Conservation (phyloP, 2,113 vertebrate species). For the Epinephelus cyanopodus region DNA sequence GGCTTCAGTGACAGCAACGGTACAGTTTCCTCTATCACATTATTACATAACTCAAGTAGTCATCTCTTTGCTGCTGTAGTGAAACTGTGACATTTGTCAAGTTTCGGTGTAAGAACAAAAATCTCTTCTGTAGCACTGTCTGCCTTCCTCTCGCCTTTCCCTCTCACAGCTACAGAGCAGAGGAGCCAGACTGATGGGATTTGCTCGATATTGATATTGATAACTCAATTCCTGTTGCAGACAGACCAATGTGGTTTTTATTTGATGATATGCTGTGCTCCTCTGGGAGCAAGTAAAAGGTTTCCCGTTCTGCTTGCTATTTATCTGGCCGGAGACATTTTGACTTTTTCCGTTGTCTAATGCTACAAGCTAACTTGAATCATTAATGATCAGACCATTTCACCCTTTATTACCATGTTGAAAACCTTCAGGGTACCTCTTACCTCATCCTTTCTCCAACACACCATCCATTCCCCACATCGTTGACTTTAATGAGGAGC, state of each 20-base stretch:
- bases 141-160: constrained; percentile 10
- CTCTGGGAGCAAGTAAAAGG: constrained; percentile 10
- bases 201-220: constrained; percentile 54
- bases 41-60: constrained; percentile 44
- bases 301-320: constrained; percentile 19
- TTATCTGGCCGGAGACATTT: constrained; percentile 5
- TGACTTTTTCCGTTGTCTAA: constrained; percentile 3
- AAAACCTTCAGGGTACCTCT: constrained; percentile 1
- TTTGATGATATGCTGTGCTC: constrained; percentile 34
- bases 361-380: constrained; percentile 2
- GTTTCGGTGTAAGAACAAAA: constrained; percentile 44
- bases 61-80: constrained; percentile 25
- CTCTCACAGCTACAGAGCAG: constrained; percentile 23
- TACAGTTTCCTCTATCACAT: constrained; percentile 21
- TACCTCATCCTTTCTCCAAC: constrained; percentile 2
- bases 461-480: constrained; percentile 30
- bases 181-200: constrained; percentile 51
- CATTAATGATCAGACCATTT: constrained; percentile 19
- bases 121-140: constrained; percentile 16
- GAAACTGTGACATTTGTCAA: constrained; percentile 65
- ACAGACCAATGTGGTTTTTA: constrained; percentile 45
- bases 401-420: constrained; percentile 14
- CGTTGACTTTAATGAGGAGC: constrained; percentile 49
- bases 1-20: constrained; percentile 44
- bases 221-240: constrained; percentile 58